Percentiles rank a stretch among this genome's conserved stretches.
Conservation (phyloP, 1,140 invertebrate genomes). For the Berghia stephanieae region DNA sequence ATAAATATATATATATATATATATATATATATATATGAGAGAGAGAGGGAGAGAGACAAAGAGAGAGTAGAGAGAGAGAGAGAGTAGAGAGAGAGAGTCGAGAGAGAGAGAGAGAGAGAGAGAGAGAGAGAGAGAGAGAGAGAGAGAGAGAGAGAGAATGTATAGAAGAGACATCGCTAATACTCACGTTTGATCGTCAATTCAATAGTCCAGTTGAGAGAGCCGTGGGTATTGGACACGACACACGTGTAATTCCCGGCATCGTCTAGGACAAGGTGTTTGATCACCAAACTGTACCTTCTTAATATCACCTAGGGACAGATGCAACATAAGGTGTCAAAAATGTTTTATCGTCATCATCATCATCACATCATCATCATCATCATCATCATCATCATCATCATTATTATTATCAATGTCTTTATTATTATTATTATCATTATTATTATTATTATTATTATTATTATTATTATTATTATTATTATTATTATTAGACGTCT, state of each 20-base stretch:
- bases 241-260: conserved; percentile 86
- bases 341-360: no score
- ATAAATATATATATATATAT: no score
- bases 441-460: no score
- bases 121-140: conserved; percentile 3
- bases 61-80: no score
- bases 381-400: no score
- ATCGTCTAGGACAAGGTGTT: conserved; percentile 70
- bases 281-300: conserved; percentile 36
- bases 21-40: no score
- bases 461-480: no score
- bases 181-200: conserved; percentile 79
- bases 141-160: neutral
- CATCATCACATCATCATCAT: no score
- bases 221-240: conserved; percentile 81
- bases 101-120: neutral
- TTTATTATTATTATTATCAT: no score
- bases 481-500: no score
- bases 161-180: neutral
- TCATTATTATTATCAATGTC: neutral
- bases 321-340: neutral
- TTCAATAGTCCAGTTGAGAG: conserved; percentile 79
- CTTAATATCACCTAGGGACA: conserved; percentile 35
- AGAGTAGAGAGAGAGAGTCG: no score
- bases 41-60: no score